Evolutionary conservation across 2,797 vertebrate genomes (phyloP).

Genomic region (Acrossocheilus wenchowensis): DNA sequence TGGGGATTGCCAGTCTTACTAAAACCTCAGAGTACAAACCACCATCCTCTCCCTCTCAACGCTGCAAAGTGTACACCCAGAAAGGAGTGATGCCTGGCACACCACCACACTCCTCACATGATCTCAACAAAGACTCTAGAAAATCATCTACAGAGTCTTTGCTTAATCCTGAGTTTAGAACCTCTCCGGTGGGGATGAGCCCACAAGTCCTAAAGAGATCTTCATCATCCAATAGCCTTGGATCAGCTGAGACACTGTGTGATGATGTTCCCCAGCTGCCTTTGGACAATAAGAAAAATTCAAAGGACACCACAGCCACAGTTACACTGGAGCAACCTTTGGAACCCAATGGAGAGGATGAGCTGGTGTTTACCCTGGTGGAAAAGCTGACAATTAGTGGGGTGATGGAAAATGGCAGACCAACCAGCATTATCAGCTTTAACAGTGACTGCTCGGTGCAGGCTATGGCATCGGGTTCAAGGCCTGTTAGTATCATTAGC

Average conservation of each 20-base stretch:
- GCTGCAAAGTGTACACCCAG: conserved; percentile 94
- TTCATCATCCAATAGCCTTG: conserved; percentile 78
- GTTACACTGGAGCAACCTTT: conserved; percentile 83
- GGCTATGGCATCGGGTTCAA: conserved; percentile 83
- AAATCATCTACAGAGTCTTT: conserved; percentile 82
- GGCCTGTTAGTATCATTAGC: conserved; percentile 84
- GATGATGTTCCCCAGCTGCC: conserved; percentile 77
- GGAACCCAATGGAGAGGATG: conserved; percentile 84
- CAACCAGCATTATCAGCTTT: conserved; percentile 92
- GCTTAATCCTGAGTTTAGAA: conserved; percentile 83
- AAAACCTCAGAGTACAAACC: conserved; percentile 96
- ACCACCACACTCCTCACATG: conserved; percentile 78
- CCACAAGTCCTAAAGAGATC: conserved; percentile 87
- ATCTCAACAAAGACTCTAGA: conserved; percentile 71
- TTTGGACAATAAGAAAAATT: conserved; percentile 79
- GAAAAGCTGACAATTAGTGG: conserved; percentile 84
- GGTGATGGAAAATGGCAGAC: conserved; percentile 81
- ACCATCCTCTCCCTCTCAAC: conserved; percentile 91
- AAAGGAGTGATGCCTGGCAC: conserved; percentile 90
- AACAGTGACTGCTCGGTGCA: conserved; percentile 88
- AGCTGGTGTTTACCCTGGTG: conserved; percentile 84
- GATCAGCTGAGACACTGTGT: conserved; percentile 78
- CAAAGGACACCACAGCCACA: conserved; percentile 75
- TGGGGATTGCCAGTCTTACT: conserved; percentile 93
- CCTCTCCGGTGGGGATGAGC: conserved; percentile 94